These are phyloP conservation scores for Ennomos fuscantarius DNA, from an alignment of 2,888 invertebrate species.

Conservation along the genomic window DNA sequence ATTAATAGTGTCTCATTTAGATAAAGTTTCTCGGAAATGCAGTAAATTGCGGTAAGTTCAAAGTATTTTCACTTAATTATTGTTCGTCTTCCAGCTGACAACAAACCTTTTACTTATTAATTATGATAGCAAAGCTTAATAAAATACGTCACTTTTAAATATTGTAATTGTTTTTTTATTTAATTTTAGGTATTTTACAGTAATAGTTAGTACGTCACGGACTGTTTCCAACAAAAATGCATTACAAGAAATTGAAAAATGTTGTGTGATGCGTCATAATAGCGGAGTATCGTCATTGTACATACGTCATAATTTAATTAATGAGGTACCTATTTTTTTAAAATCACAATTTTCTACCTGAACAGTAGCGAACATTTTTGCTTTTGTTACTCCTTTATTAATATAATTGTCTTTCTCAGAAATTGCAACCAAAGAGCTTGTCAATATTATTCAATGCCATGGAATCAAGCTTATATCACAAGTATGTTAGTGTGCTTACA, in stretches of 20 bases:
- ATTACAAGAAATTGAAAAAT: conserved; percentile 20
- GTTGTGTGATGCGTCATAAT: conserved; percentile 18
- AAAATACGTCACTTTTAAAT: no score
- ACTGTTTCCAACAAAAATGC: not conserved
- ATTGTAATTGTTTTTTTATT: not conserved
- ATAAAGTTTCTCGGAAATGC: conserved; percentile 15
- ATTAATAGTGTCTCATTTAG: conserved; percentile 21
- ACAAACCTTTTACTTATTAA: no score
- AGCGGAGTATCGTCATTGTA: conserved; percentile 21
- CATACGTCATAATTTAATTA: conserved; percentile 9
- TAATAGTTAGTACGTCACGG: conserved; percentile 7
- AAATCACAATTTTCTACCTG: no score
- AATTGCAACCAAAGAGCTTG: not conserved
- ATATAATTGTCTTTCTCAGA: no score
- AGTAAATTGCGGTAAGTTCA: conserved; percentile 23
- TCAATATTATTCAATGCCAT: conserved; percentile 15
- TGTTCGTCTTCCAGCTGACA: no score
- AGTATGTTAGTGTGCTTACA: conserved; percentile 20
- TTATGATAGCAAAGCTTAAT: no score
- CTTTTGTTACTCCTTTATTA: no score
- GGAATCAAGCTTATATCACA: conserved; percentile 23
- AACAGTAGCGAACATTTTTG: not conserved
- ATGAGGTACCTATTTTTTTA: conserved; percentile 22
- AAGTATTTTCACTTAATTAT: no score
- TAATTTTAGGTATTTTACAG: conserved; percentile 31